Conservation (phyloP, 30 jellyfish, hydroid and myxozoan genomes). For the Hydractinia symbiolongicarpus region DNA sequence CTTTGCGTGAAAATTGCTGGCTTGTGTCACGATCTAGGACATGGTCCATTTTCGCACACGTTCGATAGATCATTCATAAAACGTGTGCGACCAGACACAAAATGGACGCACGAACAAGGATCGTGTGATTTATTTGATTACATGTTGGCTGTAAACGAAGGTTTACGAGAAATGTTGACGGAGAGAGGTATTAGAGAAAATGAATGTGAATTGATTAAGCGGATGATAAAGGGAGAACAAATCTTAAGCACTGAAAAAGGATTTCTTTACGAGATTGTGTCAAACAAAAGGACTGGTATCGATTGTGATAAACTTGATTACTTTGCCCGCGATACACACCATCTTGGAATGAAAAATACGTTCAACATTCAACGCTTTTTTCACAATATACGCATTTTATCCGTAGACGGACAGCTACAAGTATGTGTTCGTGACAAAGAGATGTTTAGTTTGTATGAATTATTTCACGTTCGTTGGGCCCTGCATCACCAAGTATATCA, state of each 20-base stretch:
- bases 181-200: conserved; percentile 30
- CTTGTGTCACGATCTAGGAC: conserved; percentile 95
- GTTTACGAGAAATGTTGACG: conserved; percentile 33
- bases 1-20: conserved; percentile 94
- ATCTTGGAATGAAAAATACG: conserved; percentile 67
- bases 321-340: conserved; percentile 82
- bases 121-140: conserved; percentile 77
- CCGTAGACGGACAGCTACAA: conserved; percentile 67
- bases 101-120: conserved; percentile 80
- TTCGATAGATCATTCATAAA: conserved; percentile 68
- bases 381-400: conserved; percentile 61
- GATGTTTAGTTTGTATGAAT: conserved; percentile 55
- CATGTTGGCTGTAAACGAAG: conserved; percentile 42
- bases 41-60: conserved; percentile 93
- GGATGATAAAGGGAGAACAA: conserved; percentile 56
- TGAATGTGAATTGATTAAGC: conserved; percentile 52
- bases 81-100: conserved; percentile 31
- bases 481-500: conserved; percentile 80
- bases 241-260: conserved; percentile 36
- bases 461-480: conserved; percentile 73
- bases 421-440: conserved; percentile 87
- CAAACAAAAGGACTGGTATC: conserved; percentile 85
- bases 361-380: conserved; percentile 68
- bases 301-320: conserved; percentile 95
- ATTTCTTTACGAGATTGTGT: conserved; percentile 70